Percentiles rank a stretch among this genome's conserved stretches.
These are phyloP conservation scores for Cremastobaeus sp. DNA, from an alignment of 2,888 invertebrate species.

Conservation along the genomic window DNA sequence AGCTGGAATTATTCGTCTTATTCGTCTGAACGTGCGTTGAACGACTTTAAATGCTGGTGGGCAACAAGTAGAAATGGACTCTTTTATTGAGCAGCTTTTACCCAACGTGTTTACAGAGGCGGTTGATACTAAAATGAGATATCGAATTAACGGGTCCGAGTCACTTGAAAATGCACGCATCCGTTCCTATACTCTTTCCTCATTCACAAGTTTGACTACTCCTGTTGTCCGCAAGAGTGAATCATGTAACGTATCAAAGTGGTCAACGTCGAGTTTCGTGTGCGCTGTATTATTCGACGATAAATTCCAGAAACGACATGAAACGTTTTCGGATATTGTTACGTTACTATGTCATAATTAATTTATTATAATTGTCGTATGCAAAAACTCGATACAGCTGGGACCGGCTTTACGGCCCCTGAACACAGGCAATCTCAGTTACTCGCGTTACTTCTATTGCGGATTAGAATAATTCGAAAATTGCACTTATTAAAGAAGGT, in stretches of 20 bases:
- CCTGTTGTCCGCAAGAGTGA: no score
- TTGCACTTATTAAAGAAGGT: no score
- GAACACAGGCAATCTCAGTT: no score
- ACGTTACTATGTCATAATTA: no score
- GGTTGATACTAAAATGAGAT: constrained; percentile 24
- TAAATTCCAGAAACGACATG: constrained; percentile 1
- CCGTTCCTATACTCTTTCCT: constrained; percentile 31
- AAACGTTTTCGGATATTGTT: neutral
- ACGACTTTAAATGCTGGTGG: no score
- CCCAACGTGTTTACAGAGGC: constrained; percentile 21
- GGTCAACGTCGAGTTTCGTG: constrained; percentile 4
- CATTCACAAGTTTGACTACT: constrained; percentile 37
- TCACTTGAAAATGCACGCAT: constrained; percentile 31
- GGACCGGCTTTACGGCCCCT: no score
- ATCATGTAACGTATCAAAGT: constrained; percentile 16
- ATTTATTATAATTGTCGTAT: no score
- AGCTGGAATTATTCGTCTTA: no score
- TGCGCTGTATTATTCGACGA: constrained; percentile 5
- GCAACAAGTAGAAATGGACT: neutral
- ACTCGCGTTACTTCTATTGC: no score
- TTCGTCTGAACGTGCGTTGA: no score
- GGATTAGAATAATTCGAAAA: no score
- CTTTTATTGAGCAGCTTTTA: constrained; percentile 13
- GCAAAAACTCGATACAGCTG: no score
- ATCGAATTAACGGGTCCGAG: constrained; percentile 35